These are phyloP conservation scores for Girardinichthys multiradiatus DNA, from an alignment of 2,113 vertebrate species.

Conservation along the genomic window DNA sequence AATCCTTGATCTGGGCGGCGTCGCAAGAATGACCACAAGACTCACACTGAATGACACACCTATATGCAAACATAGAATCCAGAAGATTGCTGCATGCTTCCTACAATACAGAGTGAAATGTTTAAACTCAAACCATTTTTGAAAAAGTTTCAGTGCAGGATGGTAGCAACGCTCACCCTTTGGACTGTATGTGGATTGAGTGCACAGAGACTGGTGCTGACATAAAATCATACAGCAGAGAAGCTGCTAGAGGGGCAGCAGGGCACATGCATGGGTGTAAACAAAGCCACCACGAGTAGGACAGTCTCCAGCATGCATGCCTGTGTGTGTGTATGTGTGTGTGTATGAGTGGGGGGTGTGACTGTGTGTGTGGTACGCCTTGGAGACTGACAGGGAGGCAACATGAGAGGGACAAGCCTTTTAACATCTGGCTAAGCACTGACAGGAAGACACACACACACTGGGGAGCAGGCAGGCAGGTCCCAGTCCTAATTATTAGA, in stretches of 20 bases:
- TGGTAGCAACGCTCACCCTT: background rate
- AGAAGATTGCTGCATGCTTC: slow-evolving; percentile 63
- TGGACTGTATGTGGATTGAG: slow-evolving; percentile 8
- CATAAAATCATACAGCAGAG: slow-evolving; percentile 37
- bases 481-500: slow-evolving; percentile 90
- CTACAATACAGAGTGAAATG: background rate
- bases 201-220: slow-evolving; percentile 31
- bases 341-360: slow-evolving; percentile 13
- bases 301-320: slow-evolving; percentile 21
- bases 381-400: slow-evolving; percentile 74
- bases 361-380: slow-evolving; percentile 62
- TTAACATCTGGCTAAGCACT: slow-evolving; percentile 97
- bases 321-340: slow-evolving; percentile 23
- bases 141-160: background rate
- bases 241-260: slow-evolving; percentile 51
- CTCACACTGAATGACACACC: slow-evolving; percentile 49
- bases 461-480: slow-evolving; percentile 65
- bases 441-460: slow-evolving; percentile 66
- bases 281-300: slow-evolving; percentile 67
- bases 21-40: slow-evolving; percentile 75
- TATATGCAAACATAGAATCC: slow-evolving; percentile 2
- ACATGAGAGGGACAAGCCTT: slow-evolving; percentile 84
- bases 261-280: slow-evolving; percentile 60
- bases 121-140: background rate
- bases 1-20: slow-evolving; percentile 80